A percentile compares a stretch with the other conserved stretches of the same genome.
Conservation (phyloP, 2,888 invertebrate species). For the Julus scanicus region DNA sequence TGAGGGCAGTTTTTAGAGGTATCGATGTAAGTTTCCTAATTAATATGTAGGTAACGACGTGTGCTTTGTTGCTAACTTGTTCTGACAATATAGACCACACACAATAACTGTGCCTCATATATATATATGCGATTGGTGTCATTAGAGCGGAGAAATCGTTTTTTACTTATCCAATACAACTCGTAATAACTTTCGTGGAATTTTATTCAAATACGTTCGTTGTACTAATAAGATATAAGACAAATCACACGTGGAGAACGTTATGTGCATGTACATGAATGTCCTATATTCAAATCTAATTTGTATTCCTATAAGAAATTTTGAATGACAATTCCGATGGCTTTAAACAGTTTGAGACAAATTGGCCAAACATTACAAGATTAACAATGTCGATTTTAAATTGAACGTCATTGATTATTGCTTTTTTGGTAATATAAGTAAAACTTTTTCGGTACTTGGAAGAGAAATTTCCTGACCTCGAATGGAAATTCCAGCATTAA, state of each 20-base stretch:
- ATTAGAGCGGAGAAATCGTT: neutral
- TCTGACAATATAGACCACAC: neutral
- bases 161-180: neutral
- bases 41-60: neutral
- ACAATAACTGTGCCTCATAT: neutral
- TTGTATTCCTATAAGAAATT: neutral
- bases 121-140: neutral
- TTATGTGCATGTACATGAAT: neutral
- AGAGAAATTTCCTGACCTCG: too few species aligned
- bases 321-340: neutral
- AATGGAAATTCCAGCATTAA: too few species aligned
- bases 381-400: too few species aligned
- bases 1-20: constrained; percentile 14
- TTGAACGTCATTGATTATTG: too few species aligned
- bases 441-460: too few species aligned
- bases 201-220: neutral
- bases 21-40: neutral
- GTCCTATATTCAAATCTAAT: neutral
- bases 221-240: neutral
- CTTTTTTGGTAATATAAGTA: too few species aligned
- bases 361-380: too few species aligned
- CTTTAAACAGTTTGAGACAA: neutral
- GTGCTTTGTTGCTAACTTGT: neutral
- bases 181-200: constrained; percentile 1
- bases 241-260: neutral